Evolutionary conservation across 2,888 invertebrate genomes (phyloP).

Genomic region (Hylaea fasciaria): DNA sequence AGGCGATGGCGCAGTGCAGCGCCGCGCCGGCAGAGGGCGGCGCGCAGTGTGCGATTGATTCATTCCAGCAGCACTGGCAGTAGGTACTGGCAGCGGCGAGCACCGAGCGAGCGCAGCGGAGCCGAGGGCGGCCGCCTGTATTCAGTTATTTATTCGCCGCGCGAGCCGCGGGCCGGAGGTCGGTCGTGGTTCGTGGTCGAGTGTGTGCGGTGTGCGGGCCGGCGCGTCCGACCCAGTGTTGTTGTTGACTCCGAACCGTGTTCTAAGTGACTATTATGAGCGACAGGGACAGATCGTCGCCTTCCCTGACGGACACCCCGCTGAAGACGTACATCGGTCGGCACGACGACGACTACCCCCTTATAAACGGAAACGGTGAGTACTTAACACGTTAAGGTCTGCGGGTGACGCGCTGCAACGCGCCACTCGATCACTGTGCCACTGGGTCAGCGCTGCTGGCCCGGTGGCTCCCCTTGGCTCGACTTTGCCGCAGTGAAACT

Average conservation of each 20-base stretch:
- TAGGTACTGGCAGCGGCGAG: slow-evolving; percentile 50
- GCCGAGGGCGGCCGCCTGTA: slow-evolving; percentile 44
- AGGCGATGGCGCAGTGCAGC: not conserved
- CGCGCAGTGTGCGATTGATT: slow-evolving; percentile 11
- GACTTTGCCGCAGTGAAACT: slow-evolving; percentile 76
- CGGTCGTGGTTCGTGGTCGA: slow-evolving; percentile 79
- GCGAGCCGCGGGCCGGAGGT: slow-evolving; percentile 84
- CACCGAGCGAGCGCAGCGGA: slow-evolving; percentile 40
- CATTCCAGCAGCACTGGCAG: not conserved
- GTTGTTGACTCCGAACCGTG: slow-evolving; percentile 63
- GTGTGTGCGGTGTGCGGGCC: slow-evolving; percentile 78
- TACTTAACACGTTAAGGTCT: slow-evolving; percentile 40
- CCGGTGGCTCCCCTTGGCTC: slow-evolving; percentile 45
- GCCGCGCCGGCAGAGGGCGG: slow-evolving; percentile 19
- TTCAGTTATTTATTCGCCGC: slow-evolving; percentile 78
- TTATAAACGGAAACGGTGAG: slow-evolving; percentile 91
- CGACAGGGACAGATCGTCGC: slow-evolving; percentile 95
- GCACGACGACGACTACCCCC: slow-evolving; percentile 92
- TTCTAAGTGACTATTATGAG: slow-evolving; percentile 90
- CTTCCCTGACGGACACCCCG: slow-evolving; percentile 94
- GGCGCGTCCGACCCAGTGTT: slow-evolving; percentile 73
- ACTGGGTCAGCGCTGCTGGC: slow-evolving; percentile 24
- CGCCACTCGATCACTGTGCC: slow-evolving; percentile 20
- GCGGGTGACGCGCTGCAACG: slow-evolving; percentile 37
- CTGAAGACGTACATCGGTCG: slow-evolving; percentile 93